Evolutionary conservation across 1,140 invertebrate genomes (phyloP), one percentile per base, ranked within the genome.

Genomic region (Papilio helenus): DNA sequence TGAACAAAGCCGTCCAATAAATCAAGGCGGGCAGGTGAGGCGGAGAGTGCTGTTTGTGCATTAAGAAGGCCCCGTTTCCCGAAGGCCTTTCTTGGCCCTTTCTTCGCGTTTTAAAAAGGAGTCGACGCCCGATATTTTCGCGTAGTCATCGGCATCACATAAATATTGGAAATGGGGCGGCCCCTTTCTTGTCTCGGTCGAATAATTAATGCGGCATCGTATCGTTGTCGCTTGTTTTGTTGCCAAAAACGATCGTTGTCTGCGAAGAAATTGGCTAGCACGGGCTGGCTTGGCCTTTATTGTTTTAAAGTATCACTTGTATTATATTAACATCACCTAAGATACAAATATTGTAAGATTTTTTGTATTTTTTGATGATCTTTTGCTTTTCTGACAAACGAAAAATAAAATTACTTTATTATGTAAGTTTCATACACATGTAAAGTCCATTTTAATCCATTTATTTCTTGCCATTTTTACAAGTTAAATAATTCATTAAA

Each of bases 81-180:
- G 87, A 80, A 84, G 90, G 91, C 92, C 90, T 93, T 93, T 93
- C 90, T 93, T 89, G 86, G 91, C 88, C 90, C 91, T 93, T 94
- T 94, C 91, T 94, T 92, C 90, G 83, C 81, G 88, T 90, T 93
- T 93, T 94, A 94, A 95, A 95, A 95, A 94, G 94, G 92, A 93
- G 89, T 91, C 92, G 91, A 93, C 90, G 92, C 89, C 89, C 90
- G 88, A 90, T 92, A 93, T 94, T 93, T 94, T 91, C 88, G 92
- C 93, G 83, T 84, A 92, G 93, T 95, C 93, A 95, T 94, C 92
- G 91, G 87, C 92, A 95, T 94, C 94, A 94, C 94, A 95, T 95
- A 95, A 95, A 95, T 95, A 95, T 94, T 93, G 93, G 89, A 92
- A 94, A 91, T 93, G 90, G 90, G 89, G 90, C 88, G 87, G 87